Evolutionary conservation across 2,797 vertebrate species (phyloP).

Genomic region (Carcharodon carcharias): DNA sequence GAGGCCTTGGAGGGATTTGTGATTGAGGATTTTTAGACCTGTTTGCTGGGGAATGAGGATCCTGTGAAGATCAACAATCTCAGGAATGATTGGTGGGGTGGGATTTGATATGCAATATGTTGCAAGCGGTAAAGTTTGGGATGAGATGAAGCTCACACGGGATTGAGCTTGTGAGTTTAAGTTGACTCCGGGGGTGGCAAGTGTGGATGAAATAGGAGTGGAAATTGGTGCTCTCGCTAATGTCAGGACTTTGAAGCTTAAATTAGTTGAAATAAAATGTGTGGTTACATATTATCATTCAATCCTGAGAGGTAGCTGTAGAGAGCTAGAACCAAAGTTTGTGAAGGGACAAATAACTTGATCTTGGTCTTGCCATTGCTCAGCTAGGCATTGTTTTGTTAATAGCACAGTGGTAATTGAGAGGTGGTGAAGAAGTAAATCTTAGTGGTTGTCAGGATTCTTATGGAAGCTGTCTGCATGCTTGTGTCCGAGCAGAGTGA

Average conservation of each 20-base stretch:
- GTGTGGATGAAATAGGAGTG: background rate
- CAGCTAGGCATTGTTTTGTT: too few species aligned
- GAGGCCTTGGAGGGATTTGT: background rate
- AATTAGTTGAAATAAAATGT: background rate
- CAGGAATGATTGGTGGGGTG: background rate
- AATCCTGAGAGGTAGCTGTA: background rate
- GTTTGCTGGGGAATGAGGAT: background rate
- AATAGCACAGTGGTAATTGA: too few species aligned
- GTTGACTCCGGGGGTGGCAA: background rate
- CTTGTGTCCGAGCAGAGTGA: too few species aligned
- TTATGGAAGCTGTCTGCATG: too few species aligned
- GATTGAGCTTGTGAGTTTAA: background rate
- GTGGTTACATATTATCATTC: background rate
- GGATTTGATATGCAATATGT: background rate
- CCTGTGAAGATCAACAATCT: background rate
- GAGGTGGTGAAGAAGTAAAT: too few species aligned
- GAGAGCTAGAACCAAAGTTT: background rate
- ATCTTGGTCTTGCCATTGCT: too few species aligned
- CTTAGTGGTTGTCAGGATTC: too few species aligned
- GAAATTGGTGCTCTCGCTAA: background rate
- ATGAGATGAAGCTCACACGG: background rate
- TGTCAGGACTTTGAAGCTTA: background rate
- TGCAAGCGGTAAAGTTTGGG: background rate
- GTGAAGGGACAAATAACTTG: background rate
- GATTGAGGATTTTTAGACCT: background rate